These are phyloP conservation scores for Xyliphius kryptos DNA, from an alignment of 2,113 vertebrate species.

Conservation along the genomic window DNA sequence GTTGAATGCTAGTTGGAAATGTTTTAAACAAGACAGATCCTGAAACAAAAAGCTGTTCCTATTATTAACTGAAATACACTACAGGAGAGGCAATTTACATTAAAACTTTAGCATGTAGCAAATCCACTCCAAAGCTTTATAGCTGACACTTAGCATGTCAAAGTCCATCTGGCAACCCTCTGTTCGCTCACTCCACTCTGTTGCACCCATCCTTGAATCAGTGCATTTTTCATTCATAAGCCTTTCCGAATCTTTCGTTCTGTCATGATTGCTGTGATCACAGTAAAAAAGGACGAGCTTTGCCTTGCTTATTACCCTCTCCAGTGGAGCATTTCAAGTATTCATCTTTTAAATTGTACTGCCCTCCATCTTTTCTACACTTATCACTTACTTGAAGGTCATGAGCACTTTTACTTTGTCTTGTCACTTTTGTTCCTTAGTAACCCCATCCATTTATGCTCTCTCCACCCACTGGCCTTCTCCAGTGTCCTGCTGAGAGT, in stretches of 20 bases:
- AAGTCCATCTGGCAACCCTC: constrained; percentile 3
- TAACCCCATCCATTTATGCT: too few relatives aligned
- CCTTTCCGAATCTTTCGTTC: constrained; percentile 20
- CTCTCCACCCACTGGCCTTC: too few relatives aligned
- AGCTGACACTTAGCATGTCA: too few relatives aligned
- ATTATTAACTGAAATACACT: too few relatives aligned
- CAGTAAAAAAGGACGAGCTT: constrained; percentile 36
- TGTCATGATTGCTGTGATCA: constrained; percentile 41
- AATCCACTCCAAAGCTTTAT: too few relatives aligned
- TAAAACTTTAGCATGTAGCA: too few relatives aligned
- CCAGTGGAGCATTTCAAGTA: constrained; percentile 47
- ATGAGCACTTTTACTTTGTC: constrained; percentile 25
- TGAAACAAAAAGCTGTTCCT: too few relatives aligned
- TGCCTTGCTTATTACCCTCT: constrained; percentile 47
- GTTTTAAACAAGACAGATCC: too few relatives aligned
- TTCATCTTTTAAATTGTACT: constrained; percentile 39
- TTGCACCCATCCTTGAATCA: constrained; percentile 23
- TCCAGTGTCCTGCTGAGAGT: too few relatives aligned
- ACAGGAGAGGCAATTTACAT: too few relatives aligned
- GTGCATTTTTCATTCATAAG: background rate
- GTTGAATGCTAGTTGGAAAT: too few relatives aligned
- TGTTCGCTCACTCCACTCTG: background rate
- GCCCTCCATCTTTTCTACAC: constrained; percentile 27
- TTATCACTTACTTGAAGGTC: constrained; percentile 43
- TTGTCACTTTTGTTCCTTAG: constrained; percentile 20